Evolutionary conservation across 2,888 invertebrate genomes (phyloP), one percentile per base, ranked within the genome.

Genomic region (Volucella zonaria): DNA sequence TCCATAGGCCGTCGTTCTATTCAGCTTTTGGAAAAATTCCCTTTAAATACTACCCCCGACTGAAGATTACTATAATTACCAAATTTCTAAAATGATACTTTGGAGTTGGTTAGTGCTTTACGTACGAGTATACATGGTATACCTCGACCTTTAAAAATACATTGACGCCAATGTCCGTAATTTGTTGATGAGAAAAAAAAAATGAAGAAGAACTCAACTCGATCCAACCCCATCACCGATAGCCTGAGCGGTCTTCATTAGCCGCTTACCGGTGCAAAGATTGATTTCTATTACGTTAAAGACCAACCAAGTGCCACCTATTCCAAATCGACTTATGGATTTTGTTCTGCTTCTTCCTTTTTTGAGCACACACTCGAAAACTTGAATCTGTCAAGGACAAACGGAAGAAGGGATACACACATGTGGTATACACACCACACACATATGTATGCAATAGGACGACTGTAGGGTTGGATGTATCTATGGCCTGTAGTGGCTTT

Each of bases 231-330:
- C n/a, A 31, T 31, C 31, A 31, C 43, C 42, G 8, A n/a, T 43
- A 14, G 43, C 67, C 43, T 54, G 54, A 66, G 52, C 14, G 42
- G 43, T 64, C 73, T 73, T 73, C 66, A 79, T 71, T 73, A 79
- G 54, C 18, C 52, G 73, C 64, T 79, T 73, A 79, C 73, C 59
- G 59, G 61, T 31, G 61, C 52, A 79, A 73, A 23, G 23, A 79
- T 73, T 74, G 54, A 74, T 74, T 54, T 67, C 42, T 38, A 51
- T 42, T 59, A 58, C 43, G 14, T 18, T 15, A 14, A 51, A 40
- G 54, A 49, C 59, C 12, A 54, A 54, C 49, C 42, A 62, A 74
- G 67, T 42, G 23, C 45, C 18, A n/a, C 62, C 45, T 38, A 42
- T 54, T 54, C 18, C 12, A 11, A 15, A 38, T 64, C 73, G 62